Evolutionary conservation across 2,797 vertebrate genomes (phyloP).

Genomic region (Trematomus bernacchii): DNA sequence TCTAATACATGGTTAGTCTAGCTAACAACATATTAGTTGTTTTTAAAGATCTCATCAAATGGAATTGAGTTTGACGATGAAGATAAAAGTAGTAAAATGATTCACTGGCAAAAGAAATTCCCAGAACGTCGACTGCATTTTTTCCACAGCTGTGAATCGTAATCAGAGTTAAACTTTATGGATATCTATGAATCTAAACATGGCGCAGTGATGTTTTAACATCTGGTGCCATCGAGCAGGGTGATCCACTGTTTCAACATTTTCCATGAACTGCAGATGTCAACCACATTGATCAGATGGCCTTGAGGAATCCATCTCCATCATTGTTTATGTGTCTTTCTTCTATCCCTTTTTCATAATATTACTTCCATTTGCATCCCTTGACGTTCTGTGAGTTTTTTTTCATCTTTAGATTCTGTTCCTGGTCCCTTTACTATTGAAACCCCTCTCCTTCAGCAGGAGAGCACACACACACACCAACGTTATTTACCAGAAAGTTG

Average conservation of each 20-base stretch:
- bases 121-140: constrained; percentile 28
- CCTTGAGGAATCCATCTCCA: constrained; percentile 16
- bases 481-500: neutral
- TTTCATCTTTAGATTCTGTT: neutral
- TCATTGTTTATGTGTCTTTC: constrained; percentile 24
- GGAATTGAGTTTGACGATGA: constrained; percentile 44
- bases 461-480: constrained; percentile 11
- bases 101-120: constrained; percentile 31
- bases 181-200: constrained; percentile 49
- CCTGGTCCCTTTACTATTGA: constrained; percentile 12
- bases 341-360: constrained; percentile 23
- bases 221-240: constrained; percentile 25
- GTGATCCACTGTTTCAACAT: neutral
- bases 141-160: constrained; percentile 38
- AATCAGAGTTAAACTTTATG: constrained; percentile 38
- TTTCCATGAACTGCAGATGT: constrained; percentile 44
- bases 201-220: constrained; percentile 44
- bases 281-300: constrained; percentile 4
- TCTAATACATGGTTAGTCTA: constrained; percentile 36
- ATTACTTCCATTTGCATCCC: constrained; percentile 18
- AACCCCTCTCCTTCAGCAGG: neutral
- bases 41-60: constrained; percentile 53
- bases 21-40: constrained; percentile 42
- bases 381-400: constrained; percentile 10
- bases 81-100: constrained; percentile 38